A percentile compares a stretch with the other conserved stretches of the same genome.
Conservation (phyloP, 2,797 vertebrate species). For the Sciurus carolinensis region DNA sequence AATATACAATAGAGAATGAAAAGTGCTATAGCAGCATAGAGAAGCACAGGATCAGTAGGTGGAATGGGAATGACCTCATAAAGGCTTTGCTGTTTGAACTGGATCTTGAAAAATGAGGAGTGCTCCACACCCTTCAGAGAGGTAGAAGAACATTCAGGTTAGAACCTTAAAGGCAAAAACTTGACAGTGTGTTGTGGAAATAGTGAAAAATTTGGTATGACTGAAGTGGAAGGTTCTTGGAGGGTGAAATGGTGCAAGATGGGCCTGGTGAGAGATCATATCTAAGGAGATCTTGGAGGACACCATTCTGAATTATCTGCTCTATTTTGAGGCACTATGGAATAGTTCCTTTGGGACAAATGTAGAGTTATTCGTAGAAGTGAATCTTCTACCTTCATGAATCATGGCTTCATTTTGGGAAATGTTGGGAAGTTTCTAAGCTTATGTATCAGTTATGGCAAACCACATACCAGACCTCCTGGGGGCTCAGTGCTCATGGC, state of each 20-base stretch:
- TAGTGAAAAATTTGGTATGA: not conserved
- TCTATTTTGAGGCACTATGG: not conserved
- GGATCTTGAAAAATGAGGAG: not conserved
- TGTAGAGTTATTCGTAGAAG: not conserved
- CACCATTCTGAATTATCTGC: not conserved
- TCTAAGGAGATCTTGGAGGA: not conserved
- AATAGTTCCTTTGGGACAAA: constrained; percentile 29
- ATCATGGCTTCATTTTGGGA: not conserved
- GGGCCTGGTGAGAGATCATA: not conserved
- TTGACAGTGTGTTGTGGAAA: not conserved
- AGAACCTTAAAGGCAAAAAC: not conserved
- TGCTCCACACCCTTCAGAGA: not conserved
- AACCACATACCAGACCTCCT: not conserved
- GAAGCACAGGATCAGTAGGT: not conserved
- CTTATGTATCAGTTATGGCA: not conserved
- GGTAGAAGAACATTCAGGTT: not conserved
- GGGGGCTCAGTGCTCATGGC: not conserved
- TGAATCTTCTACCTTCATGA: not conserved
- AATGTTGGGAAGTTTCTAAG: not conserved
- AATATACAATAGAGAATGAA: not conserved
- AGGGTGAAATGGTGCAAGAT: not conserved
- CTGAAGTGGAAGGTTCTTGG: not conserved
- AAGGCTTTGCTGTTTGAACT: not conserved
- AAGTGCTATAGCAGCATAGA: not conserved
- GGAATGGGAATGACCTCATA: not conserved